These are phyloP conservation scores for Anhinga rufa DNA, from an alignment of 2,113 vertebrate genomes.

Conservation along the genomic window DNA sequence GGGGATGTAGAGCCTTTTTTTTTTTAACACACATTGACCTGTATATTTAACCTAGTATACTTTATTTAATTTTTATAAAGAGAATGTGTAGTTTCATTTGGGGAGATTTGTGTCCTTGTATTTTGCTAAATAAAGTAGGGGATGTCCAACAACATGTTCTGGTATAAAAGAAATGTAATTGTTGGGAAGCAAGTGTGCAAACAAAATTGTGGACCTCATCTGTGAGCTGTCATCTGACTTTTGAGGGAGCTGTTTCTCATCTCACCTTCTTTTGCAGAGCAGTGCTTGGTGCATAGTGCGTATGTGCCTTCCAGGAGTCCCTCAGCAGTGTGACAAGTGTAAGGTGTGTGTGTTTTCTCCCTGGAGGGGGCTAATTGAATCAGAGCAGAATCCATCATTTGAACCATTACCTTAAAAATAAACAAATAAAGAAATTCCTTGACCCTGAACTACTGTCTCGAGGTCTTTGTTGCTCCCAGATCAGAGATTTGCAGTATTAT, in stretches of 20 bases:
- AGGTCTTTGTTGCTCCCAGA: background rate
- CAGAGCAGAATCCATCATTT: background rate
- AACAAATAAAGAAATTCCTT: background rate
- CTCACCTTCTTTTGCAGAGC: fast-evolving
- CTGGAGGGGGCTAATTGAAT: background rate
- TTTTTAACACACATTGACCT: background rate
- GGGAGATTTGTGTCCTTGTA: background rate
- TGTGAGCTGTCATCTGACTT: background rate
- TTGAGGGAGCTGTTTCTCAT: background rate
- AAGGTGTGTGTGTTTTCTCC: background rate
- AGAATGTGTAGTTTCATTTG: background rate
- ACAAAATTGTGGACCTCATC: background rate
- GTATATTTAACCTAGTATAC: background rate
- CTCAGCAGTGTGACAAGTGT: background rate
- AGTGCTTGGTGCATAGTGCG: fast-evolving
- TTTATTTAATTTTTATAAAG: background rate
- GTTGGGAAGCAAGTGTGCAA: background rate
- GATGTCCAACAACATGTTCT: background rate
- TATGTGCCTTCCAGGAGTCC: background rate
- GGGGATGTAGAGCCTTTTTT: background rate
- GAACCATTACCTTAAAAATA: background rate
- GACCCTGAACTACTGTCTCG: background rate
- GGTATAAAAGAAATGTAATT: background rate
- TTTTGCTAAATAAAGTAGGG: background rate
- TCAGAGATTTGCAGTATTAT: background rate